Evolutionary conservation across 2,888 invertebrate species (phyloP).

Genomic region (Cryptocheilus praepositus): DNA sequence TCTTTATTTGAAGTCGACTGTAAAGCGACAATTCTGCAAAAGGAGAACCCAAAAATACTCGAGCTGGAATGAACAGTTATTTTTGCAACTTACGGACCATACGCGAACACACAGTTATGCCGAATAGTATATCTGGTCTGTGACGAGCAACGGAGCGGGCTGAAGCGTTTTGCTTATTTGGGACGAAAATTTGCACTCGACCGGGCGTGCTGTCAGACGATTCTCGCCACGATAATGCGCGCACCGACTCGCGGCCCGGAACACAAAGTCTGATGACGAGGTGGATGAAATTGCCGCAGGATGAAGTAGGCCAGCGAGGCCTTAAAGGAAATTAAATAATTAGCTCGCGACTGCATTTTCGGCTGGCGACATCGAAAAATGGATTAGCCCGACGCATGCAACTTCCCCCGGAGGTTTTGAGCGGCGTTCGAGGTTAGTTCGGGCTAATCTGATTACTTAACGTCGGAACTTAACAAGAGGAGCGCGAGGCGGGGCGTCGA

Average conservation of each 20-base stretch:
- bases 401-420: slow-evolving; percentile 44
- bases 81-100: no score
- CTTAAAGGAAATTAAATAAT: slow-evolving; percentile 33
- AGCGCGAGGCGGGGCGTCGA: slow-evolving; percentile 6
- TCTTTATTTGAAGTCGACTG: no score
- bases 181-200: no score
- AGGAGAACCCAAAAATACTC: no score
- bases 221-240: neutral
- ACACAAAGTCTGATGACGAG: neutral
- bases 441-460: slow-evolving; percentile 56
- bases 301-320: no score
- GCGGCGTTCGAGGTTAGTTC: slow-evolving; percentile 50
- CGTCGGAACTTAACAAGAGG: slow-evolving; percentile 52
- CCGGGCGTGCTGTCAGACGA: neutral
- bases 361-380: slow-evolving; percentile 31
- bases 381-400: slow-evolving; percentile 44
- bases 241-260: neutral
- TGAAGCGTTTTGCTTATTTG: no score
- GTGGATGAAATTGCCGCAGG: no score
- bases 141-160: no score
- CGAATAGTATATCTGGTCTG: no score
- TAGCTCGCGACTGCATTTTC: slow-evolving; percentile 38
- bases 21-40: no score
- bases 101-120: no score
- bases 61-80: no score